A percentile compares a stretch with the other conserved stretches of the same genome.
Conservation (phyloP, 2,797 vertebrate species). For the Poeciliopsis turneri region DNA sequence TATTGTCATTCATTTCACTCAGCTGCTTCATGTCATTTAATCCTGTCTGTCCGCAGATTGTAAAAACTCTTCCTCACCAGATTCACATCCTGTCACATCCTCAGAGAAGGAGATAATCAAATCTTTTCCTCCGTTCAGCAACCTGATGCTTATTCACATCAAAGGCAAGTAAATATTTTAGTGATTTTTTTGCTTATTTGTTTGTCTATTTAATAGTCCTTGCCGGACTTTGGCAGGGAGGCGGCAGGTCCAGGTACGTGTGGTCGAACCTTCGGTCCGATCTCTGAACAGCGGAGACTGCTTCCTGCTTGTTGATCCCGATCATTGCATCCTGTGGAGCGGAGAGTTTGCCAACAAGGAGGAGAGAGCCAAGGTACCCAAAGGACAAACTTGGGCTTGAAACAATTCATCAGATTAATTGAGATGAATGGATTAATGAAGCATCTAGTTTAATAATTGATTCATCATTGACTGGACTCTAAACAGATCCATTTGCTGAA, state of each 20-base stretch:
- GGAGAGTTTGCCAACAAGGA: constrained; percentile 80
- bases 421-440: too few relatives aligned
- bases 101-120: constrained; percentile 32
- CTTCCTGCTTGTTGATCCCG: constrained; percentile 80
- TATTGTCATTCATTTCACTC: not conserved
- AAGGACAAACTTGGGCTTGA: not conserved
- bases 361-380: constrained; percentile 81
- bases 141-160: constrained; percentile 82
- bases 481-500: too few relatives aligned
- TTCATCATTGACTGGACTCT: too few relatives aligned
- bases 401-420: too few relatives aligned
- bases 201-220: constrained; percentile 20
- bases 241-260: constrained; percentile 80
- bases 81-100: constrained; percentile 32
- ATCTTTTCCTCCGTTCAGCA: constrained; percentile 70
- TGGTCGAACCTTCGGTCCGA: constrained; percentile 74
- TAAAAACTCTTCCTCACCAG: constrained; percentile 68
- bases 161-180: constrained; percentile 76
- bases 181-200: not conserved
- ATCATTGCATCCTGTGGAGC: constrained; percentile 80
- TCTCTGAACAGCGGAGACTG: constrained; percentile 86
- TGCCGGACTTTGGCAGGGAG: constrained; percentile 69
- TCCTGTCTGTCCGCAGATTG: constrained; percentile 55
- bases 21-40: not conserved
- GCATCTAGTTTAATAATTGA: too few relatives aligned